Evolutionary conservation across 2,888 invertebrate species (phyloP).

Genomic region (Escarpia spicata): DNA sequence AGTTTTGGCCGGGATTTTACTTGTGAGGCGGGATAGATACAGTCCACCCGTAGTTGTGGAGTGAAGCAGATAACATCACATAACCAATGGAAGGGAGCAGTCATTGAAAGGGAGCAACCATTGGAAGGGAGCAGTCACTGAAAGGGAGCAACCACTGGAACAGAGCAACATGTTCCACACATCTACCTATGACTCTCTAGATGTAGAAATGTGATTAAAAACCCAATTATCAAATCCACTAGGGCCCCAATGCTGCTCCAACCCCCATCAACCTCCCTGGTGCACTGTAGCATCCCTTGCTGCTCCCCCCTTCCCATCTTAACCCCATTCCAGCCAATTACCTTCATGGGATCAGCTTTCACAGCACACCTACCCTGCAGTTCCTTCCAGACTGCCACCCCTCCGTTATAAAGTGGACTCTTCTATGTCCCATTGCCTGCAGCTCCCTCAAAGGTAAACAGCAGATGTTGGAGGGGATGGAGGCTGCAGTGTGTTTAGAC

Average conservation of each 20-base stretch:
- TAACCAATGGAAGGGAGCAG: no score
- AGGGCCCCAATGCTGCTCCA: background rate
- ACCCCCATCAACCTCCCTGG: background rate
- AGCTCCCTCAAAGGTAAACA: background rate
- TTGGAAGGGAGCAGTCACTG: no score
- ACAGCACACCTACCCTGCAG: background rate
- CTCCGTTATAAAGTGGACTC: background rate
- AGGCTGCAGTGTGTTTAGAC: background rate
- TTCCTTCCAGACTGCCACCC: background rate
- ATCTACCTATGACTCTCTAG: background rate
- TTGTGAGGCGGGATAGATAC: no score
- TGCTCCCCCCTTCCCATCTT: background rate
- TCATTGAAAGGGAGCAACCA: no score
- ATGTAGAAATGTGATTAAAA: background rate
- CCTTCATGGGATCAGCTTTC: background rate
- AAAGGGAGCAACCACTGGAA: no score
- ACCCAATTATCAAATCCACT: background rate
- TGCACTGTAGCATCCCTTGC: background rate
- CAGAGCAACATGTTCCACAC: background rate
- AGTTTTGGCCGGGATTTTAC: no score
- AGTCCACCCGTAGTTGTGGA: no score
- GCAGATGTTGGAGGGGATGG: background rate
- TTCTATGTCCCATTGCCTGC: background rate
- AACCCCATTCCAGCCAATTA: conserved; percentile 10
- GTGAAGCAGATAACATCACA: no score